phyloP scores from a whole-genome alignment of 2,888 invertebrate species.

The Drosophila falleni region DNA sequence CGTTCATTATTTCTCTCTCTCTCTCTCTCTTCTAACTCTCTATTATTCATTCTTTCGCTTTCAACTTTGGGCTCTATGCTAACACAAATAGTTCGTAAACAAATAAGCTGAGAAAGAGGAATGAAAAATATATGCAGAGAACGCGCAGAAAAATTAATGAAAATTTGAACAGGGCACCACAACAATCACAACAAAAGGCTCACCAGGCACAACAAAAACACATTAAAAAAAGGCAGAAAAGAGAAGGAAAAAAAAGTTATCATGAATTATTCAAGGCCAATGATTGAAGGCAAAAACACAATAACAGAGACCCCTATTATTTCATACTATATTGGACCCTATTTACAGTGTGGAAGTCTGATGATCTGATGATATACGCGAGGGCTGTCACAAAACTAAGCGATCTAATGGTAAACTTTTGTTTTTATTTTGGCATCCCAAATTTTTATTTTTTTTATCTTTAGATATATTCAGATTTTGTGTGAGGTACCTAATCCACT shows the following conservation, averaged over 20 bases:
- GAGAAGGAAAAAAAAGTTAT: constrained; percentile 49
- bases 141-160: constrained; percentile 55
- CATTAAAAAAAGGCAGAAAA: constrained; percentile 15
- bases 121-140: constrained; percentile 20
- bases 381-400: neutral
- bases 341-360: constrained; percentile 13
- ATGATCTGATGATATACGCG: constrained; percentile 19
- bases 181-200: constrained; percentile 3
- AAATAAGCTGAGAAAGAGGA: constrained; percentile 68
- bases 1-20: neutral
- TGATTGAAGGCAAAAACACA: constrained; percentile 28
- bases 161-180: constrained; percentile 36
- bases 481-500: neutral
- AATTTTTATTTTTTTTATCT: no score
- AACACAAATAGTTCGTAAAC: constrained; percentile 70
- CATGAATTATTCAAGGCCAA: constrained; percentile 81
- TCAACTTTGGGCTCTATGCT: constrained; percentile 24
- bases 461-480: no score
- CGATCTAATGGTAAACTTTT: neutral
- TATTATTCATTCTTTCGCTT: constrained; percentile 11
- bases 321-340: constrained; percentile 33
- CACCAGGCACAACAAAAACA: constrained; percentile 10
- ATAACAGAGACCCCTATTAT: constrained; percentile 47
- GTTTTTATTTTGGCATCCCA: no score
- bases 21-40: neutral